A percentile compares a stretch with the other conserved stretches of the same genome.
phyloP scores from a whole-genome alignment of 2,113 vertebrate genomes.

The Phrynosoma platyrhinos region DNA sequence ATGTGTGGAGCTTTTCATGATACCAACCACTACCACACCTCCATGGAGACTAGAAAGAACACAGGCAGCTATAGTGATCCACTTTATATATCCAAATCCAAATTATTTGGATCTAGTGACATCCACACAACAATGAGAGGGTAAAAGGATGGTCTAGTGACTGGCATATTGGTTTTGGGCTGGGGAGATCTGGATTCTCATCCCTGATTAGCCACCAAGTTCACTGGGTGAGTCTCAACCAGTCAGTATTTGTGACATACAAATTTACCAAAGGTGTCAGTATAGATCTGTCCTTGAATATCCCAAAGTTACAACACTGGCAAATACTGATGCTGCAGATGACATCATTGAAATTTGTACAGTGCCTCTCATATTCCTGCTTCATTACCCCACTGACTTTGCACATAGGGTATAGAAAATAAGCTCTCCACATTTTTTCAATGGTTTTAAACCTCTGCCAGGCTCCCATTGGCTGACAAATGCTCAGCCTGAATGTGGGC shows the following conservation, averaged over 20 bases:
- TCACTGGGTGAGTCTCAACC: not conserved
- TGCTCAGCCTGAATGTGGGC: no score
- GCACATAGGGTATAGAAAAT: no score
- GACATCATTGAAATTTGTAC: not conserved
- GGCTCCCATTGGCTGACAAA: no score
- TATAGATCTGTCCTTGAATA: not conserved
- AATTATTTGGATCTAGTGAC: not conserved
- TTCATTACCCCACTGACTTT: not conserved
- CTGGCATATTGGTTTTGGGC: not conserved
- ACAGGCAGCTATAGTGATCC: not conserved
- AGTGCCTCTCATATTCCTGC: not conserved
- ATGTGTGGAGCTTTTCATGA: not conserved
- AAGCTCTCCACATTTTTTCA: no score
- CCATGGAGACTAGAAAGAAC: not conserved
- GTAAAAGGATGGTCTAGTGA: not conserved
- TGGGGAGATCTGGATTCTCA: not conserved
- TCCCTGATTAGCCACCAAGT: not conserved
- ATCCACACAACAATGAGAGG: not conserved
- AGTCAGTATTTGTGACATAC: not conserved
- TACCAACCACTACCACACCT: not conserved
- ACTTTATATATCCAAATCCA: not conserved
- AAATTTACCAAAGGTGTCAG: not conserved
- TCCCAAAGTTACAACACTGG: not conserved
- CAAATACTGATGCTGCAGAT: not conserved
- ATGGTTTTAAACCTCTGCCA: no score